phyloP scores from a whole-genome alignment of 2,797 vertebrate genomes.

The Anguilla obscura region DNA sequence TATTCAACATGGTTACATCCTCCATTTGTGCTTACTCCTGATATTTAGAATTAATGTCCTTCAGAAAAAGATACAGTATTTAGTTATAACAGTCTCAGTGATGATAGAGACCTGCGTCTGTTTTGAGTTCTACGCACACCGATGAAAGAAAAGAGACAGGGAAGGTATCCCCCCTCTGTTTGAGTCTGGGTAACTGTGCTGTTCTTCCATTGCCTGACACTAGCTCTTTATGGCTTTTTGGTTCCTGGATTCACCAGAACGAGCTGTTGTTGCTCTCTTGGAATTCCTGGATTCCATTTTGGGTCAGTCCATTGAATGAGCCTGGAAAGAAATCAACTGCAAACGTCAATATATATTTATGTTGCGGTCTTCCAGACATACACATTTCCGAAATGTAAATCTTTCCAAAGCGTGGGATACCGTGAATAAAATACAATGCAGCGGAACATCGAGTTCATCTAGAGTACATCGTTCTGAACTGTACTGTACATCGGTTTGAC shows the following conservation, averaged over 20 bases:
- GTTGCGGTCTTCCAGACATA: conserved; percentile 23
- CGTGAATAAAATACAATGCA: not conserved
- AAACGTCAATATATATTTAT: conserved; percentile 28
- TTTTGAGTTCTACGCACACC: not conserved
- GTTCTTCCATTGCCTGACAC: conserved; percentile 14
- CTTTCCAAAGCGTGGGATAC: not conserved
- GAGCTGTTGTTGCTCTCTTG: not conserved
- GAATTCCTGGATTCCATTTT: conserved; percentile 23
- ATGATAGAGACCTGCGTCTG: conserved; percentile 8
- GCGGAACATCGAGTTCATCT: not conserved
- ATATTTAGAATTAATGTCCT: conserved; percentile 16
- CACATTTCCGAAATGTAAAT: not conserved
- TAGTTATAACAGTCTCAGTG: not conserved
- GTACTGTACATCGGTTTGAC: conserved; percentile 11
- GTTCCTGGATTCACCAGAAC: conserved; percentile 15
- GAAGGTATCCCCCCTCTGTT: conserved; percentile 2
- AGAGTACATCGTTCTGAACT: not conserved
- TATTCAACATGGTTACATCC: not conserved
- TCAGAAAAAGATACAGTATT: conserved; percentile 3
- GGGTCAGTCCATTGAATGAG: conserved; percentile 5
- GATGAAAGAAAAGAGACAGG: conserved; percentile 4
- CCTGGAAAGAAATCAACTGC: conserved; percentile 25
- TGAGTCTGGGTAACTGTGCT: not conserved
- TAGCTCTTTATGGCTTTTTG: conserved; percentile 26
- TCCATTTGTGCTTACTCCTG: not conserved